Base-by-base conservation (phyloP, 2,888 invertebrate species). In the Erannis defoliaria region DNA sequence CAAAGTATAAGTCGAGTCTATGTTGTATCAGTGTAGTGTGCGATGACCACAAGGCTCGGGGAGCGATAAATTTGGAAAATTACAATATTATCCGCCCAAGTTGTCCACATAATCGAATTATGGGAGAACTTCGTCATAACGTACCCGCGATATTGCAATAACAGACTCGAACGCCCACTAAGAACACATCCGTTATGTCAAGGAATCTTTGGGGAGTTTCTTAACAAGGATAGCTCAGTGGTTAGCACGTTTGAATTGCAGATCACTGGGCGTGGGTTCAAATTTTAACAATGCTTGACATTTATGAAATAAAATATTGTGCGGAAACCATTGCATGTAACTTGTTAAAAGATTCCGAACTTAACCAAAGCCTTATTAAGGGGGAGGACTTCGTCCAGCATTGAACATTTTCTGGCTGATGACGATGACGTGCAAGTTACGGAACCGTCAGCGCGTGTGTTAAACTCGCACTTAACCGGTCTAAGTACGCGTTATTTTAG, bases 61-160 rank as follows among this genome's bases (percentile, higher is more conserved):
- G 67, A 48, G 23, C 63, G 40, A 67, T 67, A 65, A 62, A 65
- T 67, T 58, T 38, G 35, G 35, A 46, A 61, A 63, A 67, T 67
- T 63, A 67, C 63, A 67, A 65, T 65, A 61, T 62, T 62, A 49
- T 58, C 51, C 60, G 51, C 64, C 50, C 38, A 67, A 60, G 51
- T 65, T 60, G 60, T 42, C 49, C 53, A 38, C 55, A 55, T 67
- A 67, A 67, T 67, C 65, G 67, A 65, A 65, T 67, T 61, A 67
- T 67, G 67, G 51, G 61, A 53, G 50, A 40, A 61, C 23, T 50
- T 50, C 5, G 38, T 16, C 38, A 37, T 26, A 26, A 49, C 14
- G 35, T 35, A 26, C 38, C 43, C n/a, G 14, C 35, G 46, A 6
- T 48, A 48, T 49, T 49, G 49, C 35, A 49, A 49, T 49, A 49